Evolutionary conservation across 2,888 invertebrate species (phyloP).

Genomic region (Serripes groenlandicus): DNA sequence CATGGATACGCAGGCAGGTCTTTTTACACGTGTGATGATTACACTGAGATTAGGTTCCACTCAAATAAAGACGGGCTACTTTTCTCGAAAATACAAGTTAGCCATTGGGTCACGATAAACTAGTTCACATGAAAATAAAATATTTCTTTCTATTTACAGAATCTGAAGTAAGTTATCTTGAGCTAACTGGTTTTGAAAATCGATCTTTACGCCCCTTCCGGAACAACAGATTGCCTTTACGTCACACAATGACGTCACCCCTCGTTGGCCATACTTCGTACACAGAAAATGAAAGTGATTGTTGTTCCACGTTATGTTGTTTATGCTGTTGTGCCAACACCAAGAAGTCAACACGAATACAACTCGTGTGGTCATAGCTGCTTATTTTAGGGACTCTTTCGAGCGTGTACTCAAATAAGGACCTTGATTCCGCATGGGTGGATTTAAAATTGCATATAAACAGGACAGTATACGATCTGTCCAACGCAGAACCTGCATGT

Average conservation of each 20-base stretch:
- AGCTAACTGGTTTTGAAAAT: neutral
- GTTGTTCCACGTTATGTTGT: constrained; percentile 36
- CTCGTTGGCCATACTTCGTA: neutral
- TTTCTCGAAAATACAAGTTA: too few species aligned
- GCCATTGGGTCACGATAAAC: too few species aligned
- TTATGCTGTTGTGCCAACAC: constrained; percentile 42
- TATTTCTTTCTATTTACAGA: neutral
- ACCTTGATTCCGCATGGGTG: constrained; percentile 35
- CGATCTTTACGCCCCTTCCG: neutral
- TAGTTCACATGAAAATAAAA: too few species aligned
- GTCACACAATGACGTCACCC: neutral
- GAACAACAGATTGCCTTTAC: neutral
- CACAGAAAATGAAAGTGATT: constrained; percentile 23
- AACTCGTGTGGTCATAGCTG: constrained; percentile 56
- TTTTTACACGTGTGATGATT: too few species aligned
- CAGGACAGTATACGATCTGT: constrained; percentile 38
- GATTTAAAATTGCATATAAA: constrained; percentile 37
- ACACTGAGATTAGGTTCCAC: too few species aligned
- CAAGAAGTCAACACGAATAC: constrained; percentile 44
- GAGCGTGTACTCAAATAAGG: constrained; percentile 42
- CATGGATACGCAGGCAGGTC: too few species aligned
- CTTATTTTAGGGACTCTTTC: constrained; percentile 28
- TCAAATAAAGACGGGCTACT: too few species aligned
- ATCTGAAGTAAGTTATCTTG: neutral
- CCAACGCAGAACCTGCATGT: constrained; percentile 34